Evolutionary conservation across 2,113 vertebrate species (phyloP), one percentile per base, ranked within the genome.

Genomic region (Zosterops pallidus): DNA sequence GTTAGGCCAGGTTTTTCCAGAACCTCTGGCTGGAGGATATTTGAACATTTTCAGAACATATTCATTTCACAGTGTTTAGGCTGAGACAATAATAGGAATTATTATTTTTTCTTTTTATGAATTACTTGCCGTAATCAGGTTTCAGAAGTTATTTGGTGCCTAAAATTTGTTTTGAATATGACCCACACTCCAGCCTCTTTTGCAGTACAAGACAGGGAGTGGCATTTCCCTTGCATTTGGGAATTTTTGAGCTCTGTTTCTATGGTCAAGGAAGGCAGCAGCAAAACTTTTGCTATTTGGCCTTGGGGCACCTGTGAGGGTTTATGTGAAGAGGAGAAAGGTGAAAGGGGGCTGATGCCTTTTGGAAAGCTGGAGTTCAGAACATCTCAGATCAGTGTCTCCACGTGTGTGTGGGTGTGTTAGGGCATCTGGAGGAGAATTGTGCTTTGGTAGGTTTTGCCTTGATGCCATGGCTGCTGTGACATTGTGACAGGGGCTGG

Each of bases 321-420:
- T 59, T 75, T 4, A 3, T 5, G 4, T 31, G 29, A 68, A 33
- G 35, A 88, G 39, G 12, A 86, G 44, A 64, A 91, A 64, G 20
- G 26, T 0, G 0, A 47, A 84, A 79, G 6, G 14, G 18, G 11
- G 6, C 12, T 14, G 3, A 19, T 63, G 9, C 9, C 14, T 55
- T 78, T 71, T 53, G 68, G 53, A 26, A 83, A 68, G 37, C 17
- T 41, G 44, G 42, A 75, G 16, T 56, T 20, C 20, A 13, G 59
- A 41, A n/a, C 18, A 19, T 41, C 19, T 41, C 35, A 56, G 19
- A 41, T 56, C 50, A 49, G 15, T 75, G 35, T 65, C 50, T 76
- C 49, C 52, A 21, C 4, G 0, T 31, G 62, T 8, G 5, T 11
- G 7, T 50, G 39, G 39, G 35, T 37, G 20, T 74, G 56, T 74